Conservation (phyloP, 1,140 invertebrate species). For the Achroia grisella region DNA sequence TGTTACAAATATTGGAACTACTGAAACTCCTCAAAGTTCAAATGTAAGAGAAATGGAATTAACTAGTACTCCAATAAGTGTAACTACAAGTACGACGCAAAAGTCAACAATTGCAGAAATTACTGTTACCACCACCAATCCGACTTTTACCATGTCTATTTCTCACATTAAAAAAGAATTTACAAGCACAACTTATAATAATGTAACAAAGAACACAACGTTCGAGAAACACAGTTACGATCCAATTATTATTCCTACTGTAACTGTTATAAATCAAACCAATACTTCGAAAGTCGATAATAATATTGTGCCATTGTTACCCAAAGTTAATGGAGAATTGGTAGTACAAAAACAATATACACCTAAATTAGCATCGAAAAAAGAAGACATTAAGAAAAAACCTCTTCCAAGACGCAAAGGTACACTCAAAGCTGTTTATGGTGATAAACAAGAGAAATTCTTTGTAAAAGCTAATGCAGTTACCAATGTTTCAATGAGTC, state of each 20-base stretch:
- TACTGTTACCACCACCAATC: constrained; percentile 1
- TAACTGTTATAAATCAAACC: constrained; percentile 24
- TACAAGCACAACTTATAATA: neutral
- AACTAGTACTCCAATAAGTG: constrained; percentile 7
- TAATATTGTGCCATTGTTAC: constrained; percentile 30
- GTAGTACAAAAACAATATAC: constrained; percentile 40
- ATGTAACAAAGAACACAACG: neutral
- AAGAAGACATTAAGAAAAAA: constrained; percentile 55
- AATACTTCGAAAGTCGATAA: constrained; percentile 34
- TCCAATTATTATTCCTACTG: constrained; percentile 41
- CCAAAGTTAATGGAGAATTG: constrained; percentile 33
- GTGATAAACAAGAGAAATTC: constrained; percentile 66
- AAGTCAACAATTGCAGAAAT: neutral
- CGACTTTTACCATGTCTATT: neutral
- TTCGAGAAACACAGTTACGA: constrained; percentile 16
- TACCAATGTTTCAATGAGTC: neutral
- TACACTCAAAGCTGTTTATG: constrained; percentile 68
- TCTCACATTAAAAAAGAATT: neutral
- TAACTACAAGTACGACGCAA: constrained; percentile 7
- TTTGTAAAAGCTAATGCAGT: constrained; percentile 37
- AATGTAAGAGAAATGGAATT: neutral
- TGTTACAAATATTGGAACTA: constrained; percentile 3
- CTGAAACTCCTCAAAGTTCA: constrained; percentile 1
- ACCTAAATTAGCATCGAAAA: constrained; percentile 31
- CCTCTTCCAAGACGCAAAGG: constrained; percentile 62